Base-by-base conservation (phyloP, 2,888 invertebrate species). In the Gasteruption jaculator region DNA sequence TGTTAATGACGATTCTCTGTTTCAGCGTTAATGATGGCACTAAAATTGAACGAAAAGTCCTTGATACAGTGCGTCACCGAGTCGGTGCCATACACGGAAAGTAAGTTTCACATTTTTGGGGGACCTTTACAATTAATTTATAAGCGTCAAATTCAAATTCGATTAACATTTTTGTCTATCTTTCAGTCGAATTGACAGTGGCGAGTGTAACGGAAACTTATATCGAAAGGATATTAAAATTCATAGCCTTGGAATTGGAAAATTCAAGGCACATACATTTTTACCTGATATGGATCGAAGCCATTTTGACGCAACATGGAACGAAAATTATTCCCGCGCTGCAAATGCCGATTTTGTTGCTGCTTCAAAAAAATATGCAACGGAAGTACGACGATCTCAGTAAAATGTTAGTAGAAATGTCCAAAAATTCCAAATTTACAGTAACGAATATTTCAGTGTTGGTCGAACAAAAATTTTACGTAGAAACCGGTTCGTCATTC, bases 231-330 rank as follows among this genome's bases (percentile, higher is more conserved):
- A 71, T 91, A 16, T 72, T 95, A 10, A 73, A 76, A 45, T 83
- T 85, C 53, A 60, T 93, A 25, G 83, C 87, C 0, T 76, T 77
- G 2, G 78, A 84, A 34, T 65, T 96, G 15, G 91, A 90, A 54
- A 76, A 76, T 21, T 86, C 91, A 2, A 76, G 80, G 0, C 95
- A 96, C 62, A 63, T 97, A 27, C 91, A 96, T 60, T 94, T 91
- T 63, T 89, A 96, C 63, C 73, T 94, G 24, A 71, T 79, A 30
- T 95, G 94, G 94, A 75, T 83, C 25, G 79, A 82, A 53, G 71
- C 74, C 11, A 66, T 92, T 3, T 68, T 95, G 24, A 82, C 80
- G 0, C 67, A 71, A 22, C 83, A 85, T 61, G 83, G 84, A 6
- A 75, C 79, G 1, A 70, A 61, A 52, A 68, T 77, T 46, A 66